phyloP scores from a whole-genome alignment of 2,888 invertebrate species.

The Agrotis ipsilon region DNA sequence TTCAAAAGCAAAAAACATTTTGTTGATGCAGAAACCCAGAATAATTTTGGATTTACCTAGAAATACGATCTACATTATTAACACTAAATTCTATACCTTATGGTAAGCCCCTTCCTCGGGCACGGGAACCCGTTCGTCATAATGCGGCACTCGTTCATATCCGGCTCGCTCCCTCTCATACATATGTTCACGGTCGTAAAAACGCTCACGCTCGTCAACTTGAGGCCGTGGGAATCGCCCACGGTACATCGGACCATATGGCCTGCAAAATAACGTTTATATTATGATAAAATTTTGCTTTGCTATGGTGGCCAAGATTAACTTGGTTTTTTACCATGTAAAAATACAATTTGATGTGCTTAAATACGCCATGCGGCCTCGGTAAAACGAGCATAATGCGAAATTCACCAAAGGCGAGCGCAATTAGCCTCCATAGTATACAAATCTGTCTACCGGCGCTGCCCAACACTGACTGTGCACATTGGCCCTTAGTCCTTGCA shows the following conservation, averaged over 20 bases:
- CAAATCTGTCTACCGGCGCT: too few species aligned
- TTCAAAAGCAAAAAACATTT: neutral
- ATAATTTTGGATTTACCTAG: too few species aligned
- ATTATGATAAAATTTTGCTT: neutral
- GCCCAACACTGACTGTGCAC: too few species aligned
- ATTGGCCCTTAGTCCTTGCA: too few species aligned
- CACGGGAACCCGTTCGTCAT: conserved; percentile 79
- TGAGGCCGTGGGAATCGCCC: conserved; percentile 76
- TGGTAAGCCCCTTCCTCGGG: conserved; percentile 82
- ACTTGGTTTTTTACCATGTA: too few species aligned
- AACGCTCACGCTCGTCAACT: conserved; percentile 82
- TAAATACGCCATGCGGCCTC: too few species aligned
- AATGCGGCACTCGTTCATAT: conserved; percentile 82
- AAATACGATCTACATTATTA: too few species aligned
- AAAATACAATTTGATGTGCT: too few species aligned
- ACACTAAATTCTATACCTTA: conserved; percentile 73
- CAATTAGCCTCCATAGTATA: too few species aligned
- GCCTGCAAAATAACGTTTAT: conserved; percentile 44
- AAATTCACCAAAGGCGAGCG: too few species aligned
- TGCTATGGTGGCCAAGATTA: too few species aligned
- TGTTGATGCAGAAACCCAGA: neutral
- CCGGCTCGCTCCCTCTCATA: conserved; percentile 80
- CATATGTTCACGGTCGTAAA: conserved; percentile 80
- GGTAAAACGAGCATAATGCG: too few species aligned
- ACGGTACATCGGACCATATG: conserved; percentile 84